phyloP scores from a whole-genome alignment of 2,888 invertebrate genomes.

The Noctua janthe region DNA sequence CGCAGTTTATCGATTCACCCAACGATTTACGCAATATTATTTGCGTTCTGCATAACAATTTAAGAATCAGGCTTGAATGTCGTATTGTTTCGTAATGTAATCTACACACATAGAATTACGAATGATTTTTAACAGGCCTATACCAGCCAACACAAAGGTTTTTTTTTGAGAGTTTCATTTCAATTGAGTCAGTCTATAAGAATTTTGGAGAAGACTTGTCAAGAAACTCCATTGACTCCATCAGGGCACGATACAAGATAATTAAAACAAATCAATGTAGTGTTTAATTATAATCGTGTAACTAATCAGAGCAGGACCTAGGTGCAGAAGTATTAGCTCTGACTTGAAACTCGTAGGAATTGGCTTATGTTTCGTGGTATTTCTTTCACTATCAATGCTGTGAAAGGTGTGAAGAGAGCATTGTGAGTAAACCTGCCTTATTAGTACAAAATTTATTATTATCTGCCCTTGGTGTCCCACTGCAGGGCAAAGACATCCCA shows the following conservation, averaged over 20 bases:
- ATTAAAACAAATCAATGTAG: not conserved
- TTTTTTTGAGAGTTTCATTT: slow-evolving; percentile 15
- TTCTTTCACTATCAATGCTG: not conserved
- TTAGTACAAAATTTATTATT: too few species aligned
- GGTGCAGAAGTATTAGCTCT: not conserved
- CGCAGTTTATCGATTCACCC: slow-evolving; percentile 18
- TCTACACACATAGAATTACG: slow-evolving; percentile 42
- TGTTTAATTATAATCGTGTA: not conserved
- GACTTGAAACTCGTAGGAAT: too few species aligned
- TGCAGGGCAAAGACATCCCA: too few species aligned
- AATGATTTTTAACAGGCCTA: slow-evolving; percentile 37
- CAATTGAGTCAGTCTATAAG: not conserved
- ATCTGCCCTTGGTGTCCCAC: too few species aligned
- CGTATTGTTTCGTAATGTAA: slow-evolving; percentile 41
- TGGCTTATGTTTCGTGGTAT: not conserved
- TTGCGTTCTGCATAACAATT: slow-evolving; percentile 52
- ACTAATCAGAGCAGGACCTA: not conserved
- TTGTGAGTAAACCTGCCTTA: too few species aligned
- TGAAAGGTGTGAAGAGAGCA: too few species aligned
- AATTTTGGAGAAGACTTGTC: not conserved
- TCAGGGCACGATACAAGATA: not conserved
- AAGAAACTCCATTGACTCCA: not conserved
- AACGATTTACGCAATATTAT: slow-evolving; percentile 43
- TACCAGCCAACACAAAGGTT: slow-evolving; percentile 1
- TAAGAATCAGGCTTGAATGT: slow-evolving; percentile 41